Evolutionary conservation across 2,797 vertebrate genomes (phyloP), one percentile per base, ranked within the genome.

Genomic region (Poeciliopsis paucimaculata): DNA sequence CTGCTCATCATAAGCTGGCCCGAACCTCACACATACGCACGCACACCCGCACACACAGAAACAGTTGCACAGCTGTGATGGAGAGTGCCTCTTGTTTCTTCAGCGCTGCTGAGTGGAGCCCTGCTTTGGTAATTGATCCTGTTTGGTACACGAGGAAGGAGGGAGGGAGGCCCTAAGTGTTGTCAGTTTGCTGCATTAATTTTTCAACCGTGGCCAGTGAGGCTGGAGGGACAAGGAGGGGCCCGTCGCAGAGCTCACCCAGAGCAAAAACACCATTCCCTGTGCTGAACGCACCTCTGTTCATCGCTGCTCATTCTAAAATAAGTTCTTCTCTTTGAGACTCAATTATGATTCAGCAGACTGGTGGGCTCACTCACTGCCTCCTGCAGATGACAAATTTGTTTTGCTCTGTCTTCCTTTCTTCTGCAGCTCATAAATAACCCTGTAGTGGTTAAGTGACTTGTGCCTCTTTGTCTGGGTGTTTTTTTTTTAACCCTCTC

Each of bases 111-210:
- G 90, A 94, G 91, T 90, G 89, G 89, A 93, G 91, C 86, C 86
- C 82, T 92, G 91, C 91, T 93, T 90, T 89, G 82, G 94, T 96
- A 96, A 96, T 96, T 95, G 95, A 96, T 96, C 95, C 94, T 94
- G 94, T 93, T 93, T 93, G 92, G 91, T 93, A 92, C 91, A 90
- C 85, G 76, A 84, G 88, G 86, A 80, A 87, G 66, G 85, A 39
- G 75, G 84, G 88, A 82, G 85, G 76, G 87, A 90, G 94, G 90
- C 90, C 93, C 90, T 92, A 94, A 95, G 93, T 93, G 85, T 94
- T 91, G 92, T 92, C 92, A 93, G 89, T 94, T 95, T 96, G 93
- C 93, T 94, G 94, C 94, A 96, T 95, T 95, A 90, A 95, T 96
- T 95, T 95, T 95, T 96, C 95, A 96, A 91, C 92, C 74, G 39